Evolutionary conservation across 2,797 vertebrate genomes (phyloP).

Genomic region (Buceros bicornis): DNA sequence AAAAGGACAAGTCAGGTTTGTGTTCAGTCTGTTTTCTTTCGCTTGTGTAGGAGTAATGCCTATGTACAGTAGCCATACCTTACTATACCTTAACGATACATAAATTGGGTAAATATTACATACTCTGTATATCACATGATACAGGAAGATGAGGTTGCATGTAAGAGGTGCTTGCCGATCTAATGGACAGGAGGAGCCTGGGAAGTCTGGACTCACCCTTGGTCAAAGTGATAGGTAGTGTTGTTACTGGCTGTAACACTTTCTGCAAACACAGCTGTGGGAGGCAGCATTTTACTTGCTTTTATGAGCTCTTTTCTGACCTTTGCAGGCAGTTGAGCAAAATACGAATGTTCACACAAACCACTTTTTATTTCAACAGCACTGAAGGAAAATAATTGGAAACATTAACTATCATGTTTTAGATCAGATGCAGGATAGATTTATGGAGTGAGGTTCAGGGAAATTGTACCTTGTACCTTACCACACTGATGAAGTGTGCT

Average conservation of each 20-base stretch:
- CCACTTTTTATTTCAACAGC: background rate
- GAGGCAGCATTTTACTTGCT: slow-evolving; percentile 7
- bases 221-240: background rate
- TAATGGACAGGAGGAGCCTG: background rate
- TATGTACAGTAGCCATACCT: background rate
- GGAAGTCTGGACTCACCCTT: background rate
- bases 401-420: background rate
- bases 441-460: background rate
- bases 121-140: rapidly evolving
- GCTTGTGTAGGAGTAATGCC: background rate
- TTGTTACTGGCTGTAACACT: background rate
- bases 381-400: background rate
- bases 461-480: background rate
- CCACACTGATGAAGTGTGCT: background rate
- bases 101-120: background rate
- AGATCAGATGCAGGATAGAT: background rate
- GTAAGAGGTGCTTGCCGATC: background rate
- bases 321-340: slow-evolving; percentile 9
- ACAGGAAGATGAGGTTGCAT: background rate
- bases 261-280: background rate
- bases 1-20: slow-evolving; percentile 19
- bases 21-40: background rate
- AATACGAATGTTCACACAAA: background rate
- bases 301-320: background rate
- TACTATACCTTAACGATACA: background rate